Evolutionary conservation across 2,113 vertebrate genomes (phyloP).

Genomic region (Xenus cinereus): DNA sequence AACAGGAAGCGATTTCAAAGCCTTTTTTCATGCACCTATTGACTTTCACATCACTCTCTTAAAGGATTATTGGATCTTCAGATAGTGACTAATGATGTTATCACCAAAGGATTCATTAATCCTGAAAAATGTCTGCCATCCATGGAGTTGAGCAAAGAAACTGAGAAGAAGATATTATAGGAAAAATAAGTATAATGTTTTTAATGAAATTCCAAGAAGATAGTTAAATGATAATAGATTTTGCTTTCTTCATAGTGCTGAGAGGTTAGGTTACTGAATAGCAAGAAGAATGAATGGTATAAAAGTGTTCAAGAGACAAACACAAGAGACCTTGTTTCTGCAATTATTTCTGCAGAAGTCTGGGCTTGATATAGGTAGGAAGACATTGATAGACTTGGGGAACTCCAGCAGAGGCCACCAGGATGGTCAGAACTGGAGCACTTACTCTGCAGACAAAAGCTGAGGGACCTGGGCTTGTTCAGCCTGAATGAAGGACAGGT

Average conservation of each 20-base stretch:
- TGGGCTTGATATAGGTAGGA: not conserved
- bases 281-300: not conserved
- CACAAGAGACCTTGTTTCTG: not conserved
- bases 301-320: not conserved
- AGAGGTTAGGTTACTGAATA: not conserved
- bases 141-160: not conserved
- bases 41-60: constrained; percentile 13
- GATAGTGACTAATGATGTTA: not conserved
- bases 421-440: not conserved
- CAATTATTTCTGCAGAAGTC: not conserved
- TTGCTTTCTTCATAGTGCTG: not conserved
- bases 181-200: not conserved
- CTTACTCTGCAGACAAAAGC: not conserved
- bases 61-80: constrained; percentile 26
- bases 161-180: not conserved
- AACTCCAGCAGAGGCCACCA: not conserved
- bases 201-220: not conserved
- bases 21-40: not conserved
- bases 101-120: constrained; percentile 7
- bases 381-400: not conserved
- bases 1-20: constrained; percentile 11
- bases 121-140: not conserved
- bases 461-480: not conserved
- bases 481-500: not conserved
- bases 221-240: not conserved